phyloP scores from a whole-genome alignment of 2,888 invertebrate species.

The Marronus borbonicus region DNA sequence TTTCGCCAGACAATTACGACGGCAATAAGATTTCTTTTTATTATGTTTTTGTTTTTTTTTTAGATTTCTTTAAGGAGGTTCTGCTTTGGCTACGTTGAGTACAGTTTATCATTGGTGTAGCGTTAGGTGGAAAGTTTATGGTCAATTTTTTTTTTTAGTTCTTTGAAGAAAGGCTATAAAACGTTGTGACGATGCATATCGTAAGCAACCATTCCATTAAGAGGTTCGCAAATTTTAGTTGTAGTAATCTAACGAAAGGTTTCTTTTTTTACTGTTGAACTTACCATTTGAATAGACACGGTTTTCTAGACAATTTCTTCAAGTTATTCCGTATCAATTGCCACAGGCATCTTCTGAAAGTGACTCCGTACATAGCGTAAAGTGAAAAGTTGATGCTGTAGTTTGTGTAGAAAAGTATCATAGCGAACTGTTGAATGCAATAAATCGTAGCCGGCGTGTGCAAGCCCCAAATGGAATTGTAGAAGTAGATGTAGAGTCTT shows the following conservation, averaged over 20 bases:
- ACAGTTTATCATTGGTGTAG: no score
- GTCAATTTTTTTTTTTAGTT: no score
- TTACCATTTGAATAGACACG: slow-evolving; percentile 52
- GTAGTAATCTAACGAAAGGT: no score
- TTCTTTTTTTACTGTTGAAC: background rate
- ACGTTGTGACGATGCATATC: no score
- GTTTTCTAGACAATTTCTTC: slow-evolving; percentile 66
- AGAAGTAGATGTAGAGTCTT: slow-evolving; percentile 72
- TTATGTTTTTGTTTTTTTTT: no score
- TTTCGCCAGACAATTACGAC: no score
- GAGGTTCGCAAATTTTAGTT: no score
- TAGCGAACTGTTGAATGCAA: slow-evolving; percentile 75
- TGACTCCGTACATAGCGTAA: slow-evolving; percentile 77
- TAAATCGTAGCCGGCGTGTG: slow-evolving; percentile 33
- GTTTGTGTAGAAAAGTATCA: slow-evolving; percentile 78
- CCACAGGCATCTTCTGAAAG: slow-evolving; percentile 74
- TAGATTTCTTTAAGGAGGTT: no score
- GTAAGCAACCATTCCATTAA: no score
- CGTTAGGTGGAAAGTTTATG: no score
- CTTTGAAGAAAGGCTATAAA: no score
- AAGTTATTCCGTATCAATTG: slow-evolving; percentile 71
- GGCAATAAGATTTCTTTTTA: no score
- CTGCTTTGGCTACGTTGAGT: background rate
- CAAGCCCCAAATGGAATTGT: slow-evolving; percentile 70
- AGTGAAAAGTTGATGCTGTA: slow-evolving; percentile 78